Percentiles rank a stretch among this genome's conserved stretches.
Evolutionary conservation across 2,888 invertebrate genomes (phyloP).

Genomic region (Eupithecia dodoneata): DNA sequence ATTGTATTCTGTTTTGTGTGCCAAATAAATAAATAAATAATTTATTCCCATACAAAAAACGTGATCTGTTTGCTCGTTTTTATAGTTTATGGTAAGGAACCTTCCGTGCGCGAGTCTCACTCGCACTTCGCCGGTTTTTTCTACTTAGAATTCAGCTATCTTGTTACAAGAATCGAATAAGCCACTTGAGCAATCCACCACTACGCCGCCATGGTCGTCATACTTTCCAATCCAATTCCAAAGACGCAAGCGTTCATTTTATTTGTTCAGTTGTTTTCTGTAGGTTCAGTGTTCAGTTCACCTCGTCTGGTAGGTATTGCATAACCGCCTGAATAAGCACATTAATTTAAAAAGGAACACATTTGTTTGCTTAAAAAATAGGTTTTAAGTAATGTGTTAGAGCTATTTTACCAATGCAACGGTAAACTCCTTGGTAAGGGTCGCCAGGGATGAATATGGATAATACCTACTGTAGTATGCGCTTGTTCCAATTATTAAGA

Average conservation of each 20-base stretch:
- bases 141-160: neutral
- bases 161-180: neutral
- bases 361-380: neutral
- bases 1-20: too few species aligned
- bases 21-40: too few species aligned
- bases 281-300: slow-evolving; percentile 3
- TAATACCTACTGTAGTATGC: too few species aligned
- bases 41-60: too few species aligned
- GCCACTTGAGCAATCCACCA: neutral
- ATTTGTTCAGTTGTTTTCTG: slow-evolving; percentile 43
- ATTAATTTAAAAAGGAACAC: neutral
- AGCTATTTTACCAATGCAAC: neutral
- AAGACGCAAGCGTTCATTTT: slow-evolving; percentile 26
- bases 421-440: neutral
- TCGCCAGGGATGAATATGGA: too few species aligned
- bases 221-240: slow-evolving; percentile 10
- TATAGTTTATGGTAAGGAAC: too few species aligned
- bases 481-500: too few species aligned
- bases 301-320: slow-evolving; percentile 25
- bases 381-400: neutral
- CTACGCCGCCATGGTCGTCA: neutral
- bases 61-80: too few species aligned
- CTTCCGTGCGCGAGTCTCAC: too few species aligned
- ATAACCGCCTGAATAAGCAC: slow-evolving; percentile 16
- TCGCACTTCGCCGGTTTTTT: neutral